Percentiles rank a stretch among this genome's conserved stretches.
These are phyloP conservation scores for Malachius bipustulatus DNA, from an alignment of 2,888 invertebrate genomes.

Conservation along the genomic window DNA sequence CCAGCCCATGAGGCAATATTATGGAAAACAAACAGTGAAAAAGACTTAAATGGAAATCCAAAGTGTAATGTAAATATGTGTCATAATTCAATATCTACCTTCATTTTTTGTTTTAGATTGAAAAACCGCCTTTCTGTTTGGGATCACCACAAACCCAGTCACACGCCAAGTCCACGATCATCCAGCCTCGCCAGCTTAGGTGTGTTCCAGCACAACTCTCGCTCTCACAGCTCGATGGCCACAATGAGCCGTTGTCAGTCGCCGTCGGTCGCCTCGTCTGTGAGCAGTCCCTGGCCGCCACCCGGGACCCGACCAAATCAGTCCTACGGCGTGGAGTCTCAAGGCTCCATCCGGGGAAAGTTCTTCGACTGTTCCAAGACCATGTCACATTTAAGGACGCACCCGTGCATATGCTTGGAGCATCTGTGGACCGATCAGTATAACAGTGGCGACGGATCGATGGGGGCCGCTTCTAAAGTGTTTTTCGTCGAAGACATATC, in stretches of 20 bases:
- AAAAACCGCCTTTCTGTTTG: conserved; percentile 31
- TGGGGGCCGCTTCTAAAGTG: conserved; percentile 57
- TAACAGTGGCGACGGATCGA: conserved; percentile 32
- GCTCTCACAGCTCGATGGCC: conserved; percentile 42
- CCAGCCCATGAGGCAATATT: too few species aligned
- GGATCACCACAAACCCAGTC: conserved; percentile 26
- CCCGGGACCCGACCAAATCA: conserved; percentile 26
- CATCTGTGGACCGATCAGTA: conserved; percentile 76
- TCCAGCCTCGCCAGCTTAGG: conserved; percentile 19
- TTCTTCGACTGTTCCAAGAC: conserved; percentile 28
- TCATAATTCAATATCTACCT: not conserved
- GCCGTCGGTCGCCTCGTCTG: conserved; percentile 32
- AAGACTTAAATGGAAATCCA: too few species aligned
- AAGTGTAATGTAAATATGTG: too few species aligned
- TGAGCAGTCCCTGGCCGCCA: conserved; percentile 28
- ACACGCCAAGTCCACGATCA: conserved; percentile 19
- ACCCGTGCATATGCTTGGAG: conserved; percentile 80
- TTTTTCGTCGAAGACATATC: conserved; percentile 79
- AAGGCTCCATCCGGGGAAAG: conserved; percentile 33
- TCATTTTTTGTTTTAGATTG: conserved; percentile 21
- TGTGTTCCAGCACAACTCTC: conserved; percentile 30
- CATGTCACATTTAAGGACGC: conserved; percentile 36
- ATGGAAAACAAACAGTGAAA: too few species aligned
- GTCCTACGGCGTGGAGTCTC: conserved; percentile 20
- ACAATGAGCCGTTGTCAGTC: conserved; percentile 43